Evolutionary conservation across 1,140 invertebrate genomes (phyloP).

Genomic region (Diprion similis): DNA sequence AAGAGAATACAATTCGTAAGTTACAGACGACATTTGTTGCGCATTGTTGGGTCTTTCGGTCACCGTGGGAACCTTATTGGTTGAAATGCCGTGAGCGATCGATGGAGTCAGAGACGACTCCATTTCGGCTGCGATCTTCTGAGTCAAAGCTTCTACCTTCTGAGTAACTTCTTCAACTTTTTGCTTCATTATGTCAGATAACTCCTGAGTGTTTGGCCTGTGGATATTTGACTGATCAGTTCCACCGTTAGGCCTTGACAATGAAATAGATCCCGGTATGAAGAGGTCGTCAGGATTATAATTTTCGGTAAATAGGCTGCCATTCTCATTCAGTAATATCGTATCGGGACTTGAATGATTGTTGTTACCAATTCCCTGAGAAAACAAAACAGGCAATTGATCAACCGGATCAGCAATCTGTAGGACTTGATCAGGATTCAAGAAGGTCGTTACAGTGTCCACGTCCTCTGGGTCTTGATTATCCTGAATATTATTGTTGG

Average conservation of each 20-base stretch:
- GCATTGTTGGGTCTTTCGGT: neutral
- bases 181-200: neutral
- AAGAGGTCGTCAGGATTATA: slow-evolving; percentile 68
- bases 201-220: neutral
- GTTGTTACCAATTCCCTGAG: slow-evolving; percentile 44
- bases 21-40: neutral
- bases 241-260: neutral
- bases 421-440: slow-evolving; percentile 53
- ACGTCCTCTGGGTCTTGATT: slow-evolving; percentile 45
- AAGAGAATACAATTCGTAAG: slow-evolving; percentile 14
- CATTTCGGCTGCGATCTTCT: neutral
- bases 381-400: slow-evolving; percentile 51
- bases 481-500: slow-evolving; percentile 49
- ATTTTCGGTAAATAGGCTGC: slow-evolving; percentile 62
- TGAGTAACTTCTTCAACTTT: neutral
- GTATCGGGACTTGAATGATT: slow-evolving; percentile 70
- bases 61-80: neutral
- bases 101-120: neutral
- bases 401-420: slow-evolving; percentile 58
- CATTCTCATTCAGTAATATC: slow-evolving; percentile 69
- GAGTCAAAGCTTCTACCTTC: slow-evolving; percentile 5
- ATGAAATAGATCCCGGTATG: slow-evolving; percentile 30
- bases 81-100: neutral
- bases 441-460: slow-evolving; percentile 62
- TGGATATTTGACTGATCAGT: neutral